These are phyloP conservation scores for Petrocephalus sullivani DNA, from an alignment of 2,797 vertebrate genomes.

Conservation along the genomic window DNA sequence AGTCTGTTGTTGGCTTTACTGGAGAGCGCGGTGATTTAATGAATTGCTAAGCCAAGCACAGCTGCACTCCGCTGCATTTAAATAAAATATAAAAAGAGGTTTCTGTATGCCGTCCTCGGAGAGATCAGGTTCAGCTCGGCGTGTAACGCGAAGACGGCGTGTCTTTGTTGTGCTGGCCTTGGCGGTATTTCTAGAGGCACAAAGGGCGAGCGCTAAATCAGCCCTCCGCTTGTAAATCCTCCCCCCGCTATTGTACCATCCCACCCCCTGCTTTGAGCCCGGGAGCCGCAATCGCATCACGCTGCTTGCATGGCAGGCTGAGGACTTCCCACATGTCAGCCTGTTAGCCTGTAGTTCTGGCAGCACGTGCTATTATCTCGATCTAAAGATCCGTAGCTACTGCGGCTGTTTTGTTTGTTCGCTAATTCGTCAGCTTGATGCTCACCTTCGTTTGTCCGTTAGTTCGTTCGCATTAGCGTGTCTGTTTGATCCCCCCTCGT, in stretches of 20 bases:
- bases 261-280: not conserved
- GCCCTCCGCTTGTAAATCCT: not conserved
- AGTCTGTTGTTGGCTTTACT: not conserved
- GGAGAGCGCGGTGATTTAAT: not conserved
- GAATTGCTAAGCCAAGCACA: not conserved
- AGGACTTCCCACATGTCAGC: not conserved
- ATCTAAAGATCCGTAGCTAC: not conserved
- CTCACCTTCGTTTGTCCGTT: not conserved
- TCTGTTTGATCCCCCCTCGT: not conserved
- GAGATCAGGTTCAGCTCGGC: not conserved
- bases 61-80: not conserved
- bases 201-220: slow-evolving; percentile 14
- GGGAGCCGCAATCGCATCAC: not conserved
- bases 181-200: not conserved
- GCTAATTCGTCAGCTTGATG: not conserved
- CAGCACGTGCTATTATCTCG: not conserved
- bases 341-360: not conserved
- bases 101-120: not conserved
- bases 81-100: not conserved
- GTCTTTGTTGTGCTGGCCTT: not conserved
- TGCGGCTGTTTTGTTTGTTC: not conserved
- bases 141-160: not conserved
- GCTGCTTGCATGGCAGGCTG: not conserved
- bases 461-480: not conserved
- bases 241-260: not conserved